phyloP scores from a whole-genome alignment of 2,888 invertebrate species.

The Chrysotoxum bicinctum region DNA sequence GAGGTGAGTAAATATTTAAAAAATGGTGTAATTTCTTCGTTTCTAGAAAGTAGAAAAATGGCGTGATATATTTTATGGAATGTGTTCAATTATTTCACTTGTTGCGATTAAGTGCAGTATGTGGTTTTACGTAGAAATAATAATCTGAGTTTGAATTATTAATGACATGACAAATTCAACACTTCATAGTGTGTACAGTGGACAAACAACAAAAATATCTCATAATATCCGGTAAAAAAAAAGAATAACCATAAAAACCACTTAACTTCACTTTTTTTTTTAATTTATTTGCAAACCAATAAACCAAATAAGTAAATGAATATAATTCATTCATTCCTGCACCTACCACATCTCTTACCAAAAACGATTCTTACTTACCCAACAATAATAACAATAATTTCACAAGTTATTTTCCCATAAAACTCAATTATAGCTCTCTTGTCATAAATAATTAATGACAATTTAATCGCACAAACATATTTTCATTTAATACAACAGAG shows the following conservation, averaged over 20 bases:
- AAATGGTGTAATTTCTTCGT: no score
- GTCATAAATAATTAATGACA: slow-evolving; percentile 71
- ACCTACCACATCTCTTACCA: slow-evolving; percentile 18
- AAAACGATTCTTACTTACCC: slow-evolving; percentile 19
- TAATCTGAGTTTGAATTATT: neutral
- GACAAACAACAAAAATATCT: neutral
- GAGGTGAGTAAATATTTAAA: no score
- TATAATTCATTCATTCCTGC: slow-evolving; percentile 6
- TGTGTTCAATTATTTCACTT: neutral
- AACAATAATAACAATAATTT: slow-evolving; percentile 38
- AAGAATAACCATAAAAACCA: neutral
- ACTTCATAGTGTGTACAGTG: neutral
- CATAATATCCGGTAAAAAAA: slow-evolving; percentile 1
- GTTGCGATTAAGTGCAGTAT: neutral
- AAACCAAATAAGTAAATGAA: slow-evolving; percentile 40
- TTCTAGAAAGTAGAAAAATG: no score
- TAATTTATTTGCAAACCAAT: slow-evolving; percentile 1
- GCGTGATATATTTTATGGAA: no score
- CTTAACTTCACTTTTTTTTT: neutral
- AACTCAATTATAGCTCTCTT: slow-evolving; percentile 65
- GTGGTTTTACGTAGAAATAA: neutral
- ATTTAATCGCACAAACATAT: slow-evolving; percentile 70
- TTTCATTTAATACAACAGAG: slow-evolving; percentile 46
- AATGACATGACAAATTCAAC: neutral
- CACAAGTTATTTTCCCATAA: slow-evolving; percentile 66